These are phyloP conservation scores for Ariopsis seemanni DNA, from an alignment of 2,113 vertebrate species.

Conservation along the genomic window DNA sequence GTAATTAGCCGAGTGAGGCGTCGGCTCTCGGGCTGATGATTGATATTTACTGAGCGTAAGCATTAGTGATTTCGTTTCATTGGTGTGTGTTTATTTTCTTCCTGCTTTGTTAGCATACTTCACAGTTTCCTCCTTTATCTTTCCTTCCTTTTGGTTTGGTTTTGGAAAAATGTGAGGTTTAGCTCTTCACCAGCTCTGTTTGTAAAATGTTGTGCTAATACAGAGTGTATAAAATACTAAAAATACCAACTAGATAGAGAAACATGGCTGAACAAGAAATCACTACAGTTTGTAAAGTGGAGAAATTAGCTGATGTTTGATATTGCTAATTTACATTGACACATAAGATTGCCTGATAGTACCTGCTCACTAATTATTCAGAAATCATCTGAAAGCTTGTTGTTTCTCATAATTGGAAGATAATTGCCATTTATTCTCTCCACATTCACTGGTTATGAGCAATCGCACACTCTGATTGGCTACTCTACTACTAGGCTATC, in stretches of 20 bases:
- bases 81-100: constrained; percentile 3
- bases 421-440: neutral
- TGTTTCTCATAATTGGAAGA: neutral
- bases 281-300: too few relatives aligned
- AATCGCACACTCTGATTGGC: too few relatives aligned
- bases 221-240: neutral
- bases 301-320: neutral
- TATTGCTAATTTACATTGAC: neutral
- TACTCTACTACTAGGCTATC: too few relatives aligned
- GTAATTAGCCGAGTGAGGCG: constrained; percentile 35
- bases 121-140: constrained; percentile 4
- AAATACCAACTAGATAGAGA: neutral
- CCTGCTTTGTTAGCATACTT: constrained; percentile 9
- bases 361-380: too few relatives aligned
- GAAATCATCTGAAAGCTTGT: too few relatives aligned
- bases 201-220: neutral
- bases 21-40: constrained; percentile 8
- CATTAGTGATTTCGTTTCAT: constrained; percentile 10
- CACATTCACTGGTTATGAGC: too few relatives aligned
- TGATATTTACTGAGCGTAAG: constrained; percentile 43
- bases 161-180: too few relatives aligned
- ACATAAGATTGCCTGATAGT: neutral
- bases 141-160: neutral
- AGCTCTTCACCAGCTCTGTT: neutral
- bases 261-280: neutral